Evolutionary conservation across 2,888 invertebrate species (phyloP).

Genomic region (Agapetus fuscipes): DNA sequence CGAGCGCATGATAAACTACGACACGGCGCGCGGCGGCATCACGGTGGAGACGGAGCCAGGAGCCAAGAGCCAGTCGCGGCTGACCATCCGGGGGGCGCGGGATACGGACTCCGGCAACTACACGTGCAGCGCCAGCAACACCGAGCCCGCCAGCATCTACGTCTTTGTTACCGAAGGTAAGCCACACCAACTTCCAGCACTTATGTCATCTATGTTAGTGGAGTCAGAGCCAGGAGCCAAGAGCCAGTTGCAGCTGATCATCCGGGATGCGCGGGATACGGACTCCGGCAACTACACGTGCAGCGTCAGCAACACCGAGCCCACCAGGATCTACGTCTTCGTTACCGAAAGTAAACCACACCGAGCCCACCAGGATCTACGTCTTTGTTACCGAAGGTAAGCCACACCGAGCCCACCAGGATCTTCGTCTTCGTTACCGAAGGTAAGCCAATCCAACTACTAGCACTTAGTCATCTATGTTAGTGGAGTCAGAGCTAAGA

Average conservation of each 20-base stretch:
- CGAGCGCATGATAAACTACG: slow-evolving; percentile 89
- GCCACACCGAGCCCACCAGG: too few relatives aligned
- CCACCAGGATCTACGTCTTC: not conserved
- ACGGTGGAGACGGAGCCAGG: slow-evolving; percentile 76
- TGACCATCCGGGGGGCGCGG: slow-evolving; percentile 73
- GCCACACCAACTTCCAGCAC: not conserved
- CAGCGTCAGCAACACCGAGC: not conserved
- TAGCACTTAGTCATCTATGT: too few relatives aligned
- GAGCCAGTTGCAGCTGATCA: too few relatives aligned
- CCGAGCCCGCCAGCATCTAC: slow-evolving; percentile 79
- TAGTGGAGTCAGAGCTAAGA: slow-evolving; percentile 75
- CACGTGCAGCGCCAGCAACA: slow-evolving; percentile 82
- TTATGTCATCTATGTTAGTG: too few relatives aligned
- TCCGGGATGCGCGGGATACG: not conserved
- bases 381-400: slow-evolving; percentile 73
- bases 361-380: slow-evolving; percentile 89
- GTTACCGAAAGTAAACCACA: slow-evolving; percentile 58
- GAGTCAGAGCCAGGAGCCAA: too few relatives aligned
- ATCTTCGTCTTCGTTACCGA: too few relatives aligned
- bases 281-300: too few relatives aligned
- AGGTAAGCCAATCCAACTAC: too few relatives aligned
- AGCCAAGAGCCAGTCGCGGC: slow-evolving; percentile 73
- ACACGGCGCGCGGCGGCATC: slow-evolving; percentile 70
- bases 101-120: slow-evolving; percentile 85
- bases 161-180: slow-evolving; percentile 85